Evolutionary conservation across 1,140 invertebrate genomes (phyloP), one percentile per base, ranked within the genome.

Genomic region (Bombus waltoni): DNA sequence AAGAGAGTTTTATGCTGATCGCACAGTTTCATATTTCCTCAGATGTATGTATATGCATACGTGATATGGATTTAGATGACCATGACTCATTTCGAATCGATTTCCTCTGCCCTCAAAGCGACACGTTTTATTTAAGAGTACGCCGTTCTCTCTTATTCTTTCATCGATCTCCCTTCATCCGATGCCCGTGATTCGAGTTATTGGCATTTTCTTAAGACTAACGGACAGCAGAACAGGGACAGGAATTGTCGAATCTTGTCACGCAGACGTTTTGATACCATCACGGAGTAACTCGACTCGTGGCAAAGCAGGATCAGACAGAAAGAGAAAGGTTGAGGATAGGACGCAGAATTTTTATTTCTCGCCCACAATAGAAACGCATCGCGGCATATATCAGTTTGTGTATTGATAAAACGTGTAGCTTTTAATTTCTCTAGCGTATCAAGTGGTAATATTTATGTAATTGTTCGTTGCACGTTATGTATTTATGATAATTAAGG

Each of bases 11-110:
- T 65, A 73, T 62, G 9, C 5, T 74, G 32, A 40, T 22, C 35
- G 32, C 1, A 10, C 35, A 47, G 18, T 71, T 42, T 28, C n/a
- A n/a, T 15, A 18, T 28, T 32, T 32, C 38, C 80, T 40, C 18
- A 70, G n/a, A 38, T 35, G 6, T 38, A 18, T 59, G 42, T 32
- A 40, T 66, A 32, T 47, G 18, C 3, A 57, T 44, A 80, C 68
- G 47, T 68, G 71, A 81, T 74, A 85, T 85, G 71, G 78, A 85
- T 85, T 81, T 85, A 85, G 59, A 85, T 81, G 84, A 81, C 84
- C 78, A 73, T 85, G 84, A 68, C 78, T 81, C 71, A 47, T 57
- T 47, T 18, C 42, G 71, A 75, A 81, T 85, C 71, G 84, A 85
- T 85, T 74, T 81, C 59, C 44, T 44, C 62, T 81, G 71, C 6